A percentile compares a stretch with the other conserved stretches of the same genome.
Conservation (phyloP, 2,797 vertebrate genomes). For the Luscinia luscinia region DNA sequence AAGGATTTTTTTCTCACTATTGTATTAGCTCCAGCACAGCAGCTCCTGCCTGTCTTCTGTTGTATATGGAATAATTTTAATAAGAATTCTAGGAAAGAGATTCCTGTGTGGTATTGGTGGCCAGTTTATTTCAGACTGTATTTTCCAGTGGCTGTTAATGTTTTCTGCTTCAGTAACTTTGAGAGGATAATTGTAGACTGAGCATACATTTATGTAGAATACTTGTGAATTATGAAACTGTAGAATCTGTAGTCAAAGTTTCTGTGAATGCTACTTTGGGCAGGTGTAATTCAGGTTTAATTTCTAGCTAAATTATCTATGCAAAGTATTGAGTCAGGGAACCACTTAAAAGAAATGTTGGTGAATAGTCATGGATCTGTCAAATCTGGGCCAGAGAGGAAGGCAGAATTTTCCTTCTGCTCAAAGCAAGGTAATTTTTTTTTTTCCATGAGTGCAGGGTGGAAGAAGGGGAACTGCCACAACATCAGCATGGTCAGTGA, state of each 20-base stretch:
- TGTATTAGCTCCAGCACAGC: neutral
- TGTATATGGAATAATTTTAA: neutral
- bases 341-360: neutral
- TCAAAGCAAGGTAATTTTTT: slow-evolving; percentile 13
- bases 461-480: neutral
- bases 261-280: neutral
- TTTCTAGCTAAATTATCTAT: neutral
- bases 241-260: neutral
- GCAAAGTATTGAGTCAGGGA: neutral
- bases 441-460: neutral
- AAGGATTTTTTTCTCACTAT: neutral
- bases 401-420: neutral
- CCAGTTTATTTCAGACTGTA: neutral
- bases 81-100: neutral
- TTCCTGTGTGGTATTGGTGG: accelerated
- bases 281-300: neutral
- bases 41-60: neutral
- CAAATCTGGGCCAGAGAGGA: neutral
- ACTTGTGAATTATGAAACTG: neutral
- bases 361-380: neutral
- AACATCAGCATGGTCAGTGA: neutral
- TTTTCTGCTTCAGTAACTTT: neutral
- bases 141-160: neutral
- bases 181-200: neutral
- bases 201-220: neutral